A percentile compares a stretch with the other conserved stretches of the same genome.
These are phyloP conservation scores for Apamea epomidion DNA, from an alignment of 2,888 invertebrate species.

Conservation along the genomic window DNA sequence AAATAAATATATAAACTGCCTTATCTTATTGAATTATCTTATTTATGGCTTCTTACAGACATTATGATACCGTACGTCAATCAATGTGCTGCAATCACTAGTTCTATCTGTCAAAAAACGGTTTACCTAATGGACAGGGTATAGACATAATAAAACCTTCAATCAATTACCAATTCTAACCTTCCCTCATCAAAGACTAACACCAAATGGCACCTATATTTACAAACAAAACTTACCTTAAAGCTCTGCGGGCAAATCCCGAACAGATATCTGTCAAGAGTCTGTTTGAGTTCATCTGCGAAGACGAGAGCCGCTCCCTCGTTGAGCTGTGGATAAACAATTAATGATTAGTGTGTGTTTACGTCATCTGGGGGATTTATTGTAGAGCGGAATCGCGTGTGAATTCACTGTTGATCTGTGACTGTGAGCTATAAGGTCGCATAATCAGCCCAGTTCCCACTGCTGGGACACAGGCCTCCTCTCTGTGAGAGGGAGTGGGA, in stretches of 20 bases:
- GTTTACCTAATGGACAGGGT: neutral
- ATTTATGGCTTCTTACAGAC: no score
- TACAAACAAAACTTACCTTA: constrained; percentile 75
- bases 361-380: neutral
- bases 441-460: no score
- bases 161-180: neutral
- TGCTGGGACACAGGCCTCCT: no score
- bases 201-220: neutral
- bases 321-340: constrained; percentile 65
- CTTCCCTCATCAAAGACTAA: neutral
- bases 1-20: no score
- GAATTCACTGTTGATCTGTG: neutral
- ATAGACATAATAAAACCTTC: neutral
- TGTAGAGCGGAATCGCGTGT: neutral
- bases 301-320: constrained; percentile 82
- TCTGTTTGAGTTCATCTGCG: constrained; percentile 85
- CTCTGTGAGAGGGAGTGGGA: no score
- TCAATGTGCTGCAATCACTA: no score
- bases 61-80: no score
- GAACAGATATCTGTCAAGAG: constrained; percentile 83
- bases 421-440: no score
- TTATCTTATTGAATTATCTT: no score
- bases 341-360: constrained; percentile 25
- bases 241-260: constrained; percentile 85
- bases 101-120: no score